These are phyloP conservation scores for Ormyrus pomaceus DNA, from an alignment of 2,888 invertebrate genomes.

Conservation along the genomic window DNA sequence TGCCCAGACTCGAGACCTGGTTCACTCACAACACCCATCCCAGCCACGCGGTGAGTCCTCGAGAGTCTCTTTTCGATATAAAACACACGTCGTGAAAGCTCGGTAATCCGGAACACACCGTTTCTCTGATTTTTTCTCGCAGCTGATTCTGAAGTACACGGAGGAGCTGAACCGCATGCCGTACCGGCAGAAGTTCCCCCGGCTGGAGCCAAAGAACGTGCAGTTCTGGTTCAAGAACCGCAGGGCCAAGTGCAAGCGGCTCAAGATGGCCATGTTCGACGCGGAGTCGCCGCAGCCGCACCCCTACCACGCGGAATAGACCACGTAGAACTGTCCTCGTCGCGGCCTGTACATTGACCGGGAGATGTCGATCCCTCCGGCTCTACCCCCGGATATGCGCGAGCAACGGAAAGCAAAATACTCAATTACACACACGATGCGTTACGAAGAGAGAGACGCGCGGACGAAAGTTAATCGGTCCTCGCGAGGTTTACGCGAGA, in stretches of 20 bases:
- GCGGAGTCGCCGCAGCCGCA: slow-evolving; percentile 80
- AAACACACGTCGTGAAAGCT: neutral
- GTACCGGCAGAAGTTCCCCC: slow-evolving; percentile 98
- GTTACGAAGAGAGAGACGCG: neutral
- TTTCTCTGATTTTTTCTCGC: slow-evolving; percentile 48
- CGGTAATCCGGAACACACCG: no score
- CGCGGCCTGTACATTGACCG: slow-evolving; percentile 39
- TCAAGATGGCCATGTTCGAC: slow-evolving; percentile 93
- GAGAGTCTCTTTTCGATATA: neutral
- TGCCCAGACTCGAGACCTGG: slow-evolving; percentile 95
- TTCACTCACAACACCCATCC: slow-evolving; percentile 99
- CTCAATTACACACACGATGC: neutral
- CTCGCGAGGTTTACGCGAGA: slow-evolving; percentile 28
- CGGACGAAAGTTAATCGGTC: slow-evolving; percentile 1
- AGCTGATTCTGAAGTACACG: slow-evolving; percentile 97
- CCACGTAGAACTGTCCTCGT: neutral
- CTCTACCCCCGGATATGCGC: neutral
- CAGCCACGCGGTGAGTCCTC: slow-evolving; percentile 83
- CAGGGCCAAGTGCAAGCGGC: slow-evolving; percentile 97
- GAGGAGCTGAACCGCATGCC: slow-evolving; percentile 98
- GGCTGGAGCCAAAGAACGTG: slow-evolving; percentile 99
- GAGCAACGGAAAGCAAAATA: neutral
- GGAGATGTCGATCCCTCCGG: neutral
- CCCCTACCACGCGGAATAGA: slow-evolving; percentile 73
- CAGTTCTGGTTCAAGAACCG: slow-evolving; percentile 99